Evolutionary conservation across 2,113 vertebrate species (phyloP), one percentile per base, ranked within the genome.

Genomic region (Arothron firmamentum): DNA sequence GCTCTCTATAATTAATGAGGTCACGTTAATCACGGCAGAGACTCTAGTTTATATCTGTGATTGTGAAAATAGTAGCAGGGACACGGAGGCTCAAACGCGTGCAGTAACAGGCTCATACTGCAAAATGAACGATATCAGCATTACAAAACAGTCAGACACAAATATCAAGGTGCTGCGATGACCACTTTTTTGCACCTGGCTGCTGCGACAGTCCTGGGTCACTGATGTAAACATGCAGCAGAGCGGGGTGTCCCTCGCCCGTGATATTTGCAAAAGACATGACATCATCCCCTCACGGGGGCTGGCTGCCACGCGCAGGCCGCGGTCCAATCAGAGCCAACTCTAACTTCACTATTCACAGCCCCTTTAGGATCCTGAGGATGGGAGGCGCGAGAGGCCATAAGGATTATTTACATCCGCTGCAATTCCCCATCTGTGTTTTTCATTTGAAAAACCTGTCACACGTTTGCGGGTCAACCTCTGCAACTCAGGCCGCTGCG

Each of bases 211-310:
- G 8, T 34, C 20, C 66, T 50, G 23, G 74, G 59, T 67, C 62
- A 73, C 50, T 65, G 75, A 75, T 12, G 56, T 77, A 15, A 63
- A 49, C 52, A n/a, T 9, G 56, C 55, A 60, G 61, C 47, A 63
- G 49, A 64, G 55, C 5, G 19, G 62, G 77, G 62, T 53, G 75
- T 76, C 69, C 68, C 79, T 77, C 48, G 65, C 14, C 43, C n/a
- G 57, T 23, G 59, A 64, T 67, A 56, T 64, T 80, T 78, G 23
- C 59, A 68, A 69, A 78, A 70, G 56, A 47, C 48, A 77, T 82
- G 62, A 85, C 81, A 74, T 84, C 81, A 80, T 65, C 65, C 15
- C 61, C 62, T 72, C 70, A 54, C 1, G 59, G 69, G 69, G 78
- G 48, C 48, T 4, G 1, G 51, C 48, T 48, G 46, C 41, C 41